Base-by-base conservation (phyloP, 2,113 vertebrate species). In the Protobothrops mucrosquamatus region DNA sequence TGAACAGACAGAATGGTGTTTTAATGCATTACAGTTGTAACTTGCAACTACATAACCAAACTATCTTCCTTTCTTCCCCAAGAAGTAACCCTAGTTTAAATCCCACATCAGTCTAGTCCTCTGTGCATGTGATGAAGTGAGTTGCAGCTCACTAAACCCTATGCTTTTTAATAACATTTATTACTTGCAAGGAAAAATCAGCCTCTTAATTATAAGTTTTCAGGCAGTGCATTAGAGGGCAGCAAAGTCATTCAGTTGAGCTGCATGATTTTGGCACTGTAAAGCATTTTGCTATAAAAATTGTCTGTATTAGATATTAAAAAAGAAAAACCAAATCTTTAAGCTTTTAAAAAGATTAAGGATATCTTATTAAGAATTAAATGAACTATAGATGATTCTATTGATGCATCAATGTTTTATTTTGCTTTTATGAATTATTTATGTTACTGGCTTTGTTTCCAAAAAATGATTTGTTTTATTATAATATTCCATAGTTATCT, bases 171-270 rank as follows among this genome's bases (percentile, higher is more conserved):
- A 81, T 43, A 81, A 39, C 6, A 81, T 39, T 39, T 81, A 39
- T 81, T 81, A 18, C 6, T 39, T 81, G 20, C 14, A 81, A 39
- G 22, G 34, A 81, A 39, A 20, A 39, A 39, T 9, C 6, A 34
- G 0, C 88, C 85, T 91, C 64, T 56, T 0, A 0, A 0, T 0
- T 46, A 2, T 29, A 93, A 81, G 92, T 94, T 94, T 88, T 12
- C 10, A 89, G 91, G 39, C 48, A 92, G 14, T 89, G 26, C 96
- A 1, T 94, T 94, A 96, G 97, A 6, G 94, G 96, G 96, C 95
- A 96, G 96, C 93, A 96, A 88, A 94, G 90, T 86, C 93, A 4
- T n/a, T 0, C 23, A 23, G 26, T 56, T 1, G 26, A 89, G 23
- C 6, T 18, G 34, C 10, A 24, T 24, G 81, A 22, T 26, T 87